Evolutionary conservation across 2,888 invertebrate species (phyloP).

Genomic region (Drosophila pegasa): DNA sequence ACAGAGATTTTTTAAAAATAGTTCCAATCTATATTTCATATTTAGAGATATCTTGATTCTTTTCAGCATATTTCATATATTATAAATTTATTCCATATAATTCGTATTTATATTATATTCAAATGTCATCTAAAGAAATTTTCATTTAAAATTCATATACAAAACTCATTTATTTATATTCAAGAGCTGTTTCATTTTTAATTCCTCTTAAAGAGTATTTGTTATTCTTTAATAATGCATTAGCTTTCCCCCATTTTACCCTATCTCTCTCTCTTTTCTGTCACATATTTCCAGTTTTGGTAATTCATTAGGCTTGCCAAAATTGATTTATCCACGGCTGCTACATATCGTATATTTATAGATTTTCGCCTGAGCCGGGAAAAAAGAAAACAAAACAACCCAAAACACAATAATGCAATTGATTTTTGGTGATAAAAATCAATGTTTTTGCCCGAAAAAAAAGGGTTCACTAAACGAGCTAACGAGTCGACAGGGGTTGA

Average conservation of each 20-base stretch:
- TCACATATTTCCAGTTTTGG: slow-evolving; percentile 39
- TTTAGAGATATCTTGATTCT: too few species aligned
- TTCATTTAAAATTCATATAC: background rate
- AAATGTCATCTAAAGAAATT: background rate
- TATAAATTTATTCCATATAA: too few species aligned
- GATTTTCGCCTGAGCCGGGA: slow-evolving; percentile 16
- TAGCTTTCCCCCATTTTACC: too few species aligned
- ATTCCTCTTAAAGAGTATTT: background rate
- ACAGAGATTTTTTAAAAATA: too few species aligned
- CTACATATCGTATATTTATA: slow-evolving; percentile 39
- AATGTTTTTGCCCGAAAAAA: slow-evolving; percentile 64
- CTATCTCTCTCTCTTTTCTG: background rate
- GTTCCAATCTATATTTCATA: too few species aligned
- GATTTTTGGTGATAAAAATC: slow-evolving; percentile 80
- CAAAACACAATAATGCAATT: slow-evolving; percentile 77
- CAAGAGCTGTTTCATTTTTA: background rate
- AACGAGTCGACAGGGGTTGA: slow-evolving; percentile 20
- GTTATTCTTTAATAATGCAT: slow-evolving; percentile 6
- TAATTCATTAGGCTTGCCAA: slow-evolving; percentile 50
- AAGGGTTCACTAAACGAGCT: slow-evolving; percentile 60
- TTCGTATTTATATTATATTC: too few species aligned
- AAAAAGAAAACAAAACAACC: slow-evolving; percentile 3
- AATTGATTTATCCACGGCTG: slow-evolving; percentile 74
- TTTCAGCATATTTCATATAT: too few species aligned
- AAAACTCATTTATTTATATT: background rate